Evolutionary conservation across 2,888 invertebrate genomes (phyloP), one percentile per base, ranked within the genome.

Genomic region (Ctenicera cuprea): DNA sequence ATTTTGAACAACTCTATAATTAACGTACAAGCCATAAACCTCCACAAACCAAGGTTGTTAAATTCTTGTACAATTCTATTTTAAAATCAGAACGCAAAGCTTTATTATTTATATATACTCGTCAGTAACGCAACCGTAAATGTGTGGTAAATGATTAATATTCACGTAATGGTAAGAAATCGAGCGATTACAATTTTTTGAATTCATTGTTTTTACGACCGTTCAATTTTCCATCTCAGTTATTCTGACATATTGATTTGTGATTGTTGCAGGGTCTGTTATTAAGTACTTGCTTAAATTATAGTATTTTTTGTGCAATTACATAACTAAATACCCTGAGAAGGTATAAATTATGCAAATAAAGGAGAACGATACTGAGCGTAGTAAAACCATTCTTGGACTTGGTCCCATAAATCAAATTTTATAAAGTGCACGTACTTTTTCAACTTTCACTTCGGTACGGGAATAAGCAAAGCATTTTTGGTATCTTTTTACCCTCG

Each of bases 361-460:
- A 62, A 45, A 45, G 30, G 45, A 3, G 16, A 41, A 45, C 62
- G 30, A 45, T 30, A 26, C 62, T 45, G 30, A 62, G 45, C 41
- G 62, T 45, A 45, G 43, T 9, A 8, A 45, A 37, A 41, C 26
- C 62, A 62, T 43, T 38, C 26, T 26, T 65, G 38, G 41, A 59
- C 59, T 50, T 64, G 26, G 50, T 70, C 75, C 75, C 84, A 80
- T 86, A 86, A 86, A 86, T 86, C 86, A 86, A 85, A 84, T 83
- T 85, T 85, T 83, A 83, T 83, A 83, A 81, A 85, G 83, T 74
- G 62, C 83, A 82, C 82, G 82, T 66, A 74, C 83, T 84, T 85
- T 84, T 84, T 83, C 81, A 85, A 85, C 86, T 86, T 86, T 86
- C 85, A 84, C 85, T 86, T 84, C 81, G 78, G 71, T 54, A 45